phyloP scores from a whole-genome alignment of 2,888 invertebrate species.

The Lepeophtheirus nordmannii region DNA sequence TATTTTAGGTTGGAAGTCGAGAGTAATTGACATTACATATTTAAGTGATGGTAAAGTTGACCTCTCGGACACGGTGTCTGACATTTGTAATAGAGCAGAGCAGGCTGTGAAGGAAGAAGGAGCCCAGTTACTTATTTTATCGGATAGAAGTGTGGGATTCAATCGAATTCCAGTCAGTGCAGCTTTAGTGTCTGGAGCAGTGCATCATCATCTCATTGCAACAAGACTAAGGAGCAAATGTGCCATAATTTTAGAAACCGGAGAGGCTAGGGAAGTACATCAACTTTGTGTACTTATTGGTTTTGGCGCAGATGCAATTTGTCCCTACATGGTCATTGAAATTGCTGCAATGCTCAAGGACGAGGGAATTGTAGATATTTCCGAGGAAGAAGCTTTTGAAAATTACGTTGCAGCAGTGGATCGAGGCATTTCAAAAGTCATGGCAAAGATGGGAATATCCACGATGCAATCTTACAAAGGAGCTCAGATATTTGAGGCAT shows the following conservation, averaged over 20 bases:
- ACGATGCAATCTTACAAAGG: constrained; percentile 96
- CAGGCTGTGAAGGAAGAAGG: constrained; percentile 55
- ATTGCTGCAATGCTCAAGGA: constrained; percentile 68
- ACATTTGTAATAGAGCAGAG: constrained; percentile 67
- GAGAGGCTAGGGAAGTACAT: constrained; percentile 77
- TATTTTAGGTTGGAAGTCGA: constrained; percentile 74
- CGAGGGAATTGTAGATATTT: constrained; percentile 61
- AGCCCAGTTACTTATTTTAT: constrained; percentile 61
- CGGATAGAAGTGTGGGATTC: constrained; percentile 49
- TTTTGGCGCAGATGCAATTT: constrained; percentile 94
- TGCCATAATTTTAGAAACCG: constrained; percentile 84
- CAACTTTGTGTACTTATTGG: constrained; percentile 88
- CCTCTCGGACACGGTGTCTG: constrained; percentile 53
- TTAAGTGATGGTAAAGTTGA: constrained; percentile 50
- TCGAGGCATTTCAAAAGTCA: constrained; percentile 75
- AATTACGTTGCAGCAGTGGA: constrained; percentile 81
- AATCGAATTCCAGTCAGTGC: constrained; percentile 57
- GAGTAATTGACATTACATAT: constrained; percentile 76
- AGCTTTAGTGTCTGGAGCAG: constrained; percentile 70
- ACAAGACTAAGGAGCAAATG: constrained; percentile 89
- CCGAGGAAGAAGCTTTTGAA: constrained; percentile 47
- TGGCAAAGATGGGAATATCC: constrained; percentile 99
- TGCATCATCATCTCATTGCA: constrained; percentile 88
- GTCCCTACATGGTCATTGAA: constrained; percentile 91
- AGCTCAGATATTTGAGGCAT: constrained; percentile 97